A percentile compares a stretch with the other conserved stretches of the same genome.
phyloP scores from a whole-genome alignment of 2,113 vertebrate genomes.

The Callospermophilus lateralis region DNA sequence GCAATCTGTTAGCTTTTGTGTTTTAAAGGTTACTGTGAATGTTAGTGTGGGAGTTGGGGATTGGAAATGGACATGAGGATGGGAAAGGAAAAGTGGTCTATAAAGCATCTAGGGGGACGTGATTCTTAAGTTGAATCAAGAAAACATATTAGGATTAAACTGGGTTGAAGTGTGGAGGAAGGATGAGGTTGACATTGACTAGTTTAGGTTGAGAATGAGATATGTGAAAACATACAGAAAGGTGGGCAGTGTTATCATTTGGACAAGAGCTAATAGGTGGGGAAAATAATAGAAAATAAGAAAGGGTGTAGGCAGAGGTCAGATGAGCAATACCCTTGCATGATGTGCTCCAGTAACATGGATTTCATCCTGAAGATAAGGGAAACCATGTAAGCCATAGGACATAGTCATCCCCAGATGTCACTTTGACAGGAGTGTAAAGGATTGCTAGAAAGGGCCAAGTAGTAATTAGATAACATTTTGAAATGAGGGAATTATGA shows the following conservation, averaged over 20 bases:
- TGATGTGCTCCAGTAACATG: background rate
- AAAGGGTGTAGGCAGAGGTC: background rate
- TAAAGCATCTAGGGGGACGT: background rate
- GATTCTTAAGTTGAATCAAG: background rate
- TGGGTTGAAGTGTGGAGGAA: background rate
- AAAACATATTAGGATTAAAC: background rate
- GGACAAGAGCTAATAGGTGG: background rate
- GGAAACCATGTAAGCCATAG: background rate
- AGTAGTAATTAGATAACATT: background rate
- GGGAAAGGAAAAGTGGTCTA: background rate
- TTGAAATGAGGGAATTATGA: background rate
- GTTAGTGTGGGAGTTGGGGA: background rate
- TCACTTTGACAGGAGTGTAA: background rate
- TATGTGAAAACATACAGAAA: background rate
- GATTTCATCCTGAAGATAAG: conserved; percentile 11
- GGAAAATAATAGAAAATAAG: background rate
- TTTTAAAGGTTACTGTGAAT: background rate
- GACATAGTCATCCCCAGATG: background rate
- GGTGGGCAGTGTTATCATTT: background rate
- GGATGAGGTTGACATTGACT: background rate
- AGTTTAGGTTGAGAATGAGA: conserved; percentile 17
- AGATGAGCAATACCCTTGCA: background rate
- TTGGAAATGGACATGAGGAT: background rate
- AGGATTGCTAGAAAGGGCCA: background rate
- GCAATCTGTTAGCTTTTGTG: background rate